Conservation (phyloP, 2,113 vertebrate genomes). For the Egretta garzetta region DNA sequence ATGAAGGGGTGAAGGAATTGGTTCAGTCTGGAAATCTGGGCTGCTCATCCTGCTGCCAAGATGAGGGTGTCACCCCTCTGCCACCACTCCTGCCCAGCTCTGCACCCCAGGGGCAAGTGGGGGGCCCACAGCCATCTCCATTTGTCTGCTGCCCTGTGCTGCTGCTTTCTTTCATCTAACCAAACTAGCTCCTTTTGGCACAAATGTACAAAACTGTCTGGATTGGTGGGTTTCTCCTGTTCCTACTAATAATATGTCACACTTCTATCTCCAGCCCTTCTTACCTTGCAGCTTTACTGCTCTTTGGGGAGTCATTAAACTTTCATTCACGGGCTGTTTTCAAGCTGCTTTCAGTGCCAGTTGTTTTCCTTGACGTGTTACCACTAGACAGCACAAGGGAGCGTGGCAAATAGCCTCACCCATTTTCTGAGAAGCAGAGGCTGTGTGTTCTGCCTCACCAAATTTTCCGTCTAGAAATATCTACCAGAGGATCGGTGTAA, state of each 20-base stretch:
- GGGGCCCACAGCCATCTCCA: background rate
- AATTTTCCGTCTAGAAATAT: background rate
- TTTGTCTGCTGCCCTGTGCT: background rate
- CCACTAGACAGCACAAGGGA: background rate
- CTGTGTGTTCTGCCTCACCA: background rate
- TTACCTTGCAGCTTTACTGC: background rate
- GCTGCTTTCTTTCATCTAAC: background rate
- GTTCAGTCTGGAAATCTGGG: background rate
- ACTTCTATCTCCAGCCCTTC: background rate
- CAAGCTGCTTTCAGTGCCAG: background rate
- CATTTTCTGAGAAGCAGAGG: background rate
- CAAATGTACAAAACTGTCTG: background rate
- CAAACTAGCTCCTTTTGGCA: background rate
- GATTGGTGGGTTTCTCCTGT: background rate
- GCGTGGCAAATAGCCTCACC: background rate
- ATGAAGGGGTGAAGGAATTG: background rate
- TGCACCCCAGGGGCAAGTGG: background rate
- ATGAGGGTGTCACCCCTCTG: background rate
- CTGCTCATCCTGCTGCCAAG: background rate
- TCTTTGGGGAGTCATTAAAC: background rate
- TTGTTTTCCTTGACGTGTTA: background rate
- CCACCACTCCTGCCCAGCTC: background rate
- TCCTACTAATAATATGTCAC: background rate
- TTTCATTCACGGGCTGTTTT: background rate
- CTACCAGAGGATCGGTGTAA: background rate